Conservation (phyloP, 2,113 vertebrate species). For the Beaufortia kweichowensis region DNA sequence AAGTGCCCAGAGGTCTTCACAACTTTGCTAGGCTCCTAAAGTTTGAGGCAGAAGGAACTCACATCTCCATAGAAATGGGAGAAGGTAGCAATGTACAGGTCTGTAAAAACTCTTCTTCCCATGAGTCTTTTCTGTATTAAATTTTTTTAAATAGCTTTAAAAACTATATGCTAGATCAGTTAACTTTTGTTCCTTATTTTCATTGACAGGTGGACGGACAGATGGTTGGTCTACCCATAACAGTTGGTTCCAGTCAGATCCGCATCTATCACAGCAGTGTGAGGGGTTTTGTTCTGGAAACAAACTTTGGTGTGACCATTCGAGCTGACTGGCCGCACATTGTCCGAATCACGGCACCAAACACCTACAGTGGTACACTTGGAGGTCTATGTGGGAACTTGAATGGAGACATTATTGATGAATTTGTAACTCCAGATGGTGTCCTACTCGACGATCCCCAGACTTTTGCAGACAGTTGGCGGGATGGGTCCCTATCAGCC, state of each 20-base stretch:
- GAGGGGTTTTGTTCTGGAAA: constrained; percentile 57
- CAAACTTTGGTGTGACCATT: constrained; percentile 63
- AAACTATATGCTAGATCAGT: neutral
- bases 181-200: neutral
- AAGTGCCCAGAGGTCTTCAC: constrained; percentile 48
- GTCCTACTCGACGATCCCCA: constrained; percentile 51
- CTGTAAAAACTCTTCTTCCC: neutral
- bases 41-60: constrained; percentile 56
- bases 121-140: too few relatives aligned
- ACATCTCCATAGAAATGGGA: constrained; percentile 54
- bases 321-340: constrained; percentile 64
- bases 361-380: constrained; percentile 58
- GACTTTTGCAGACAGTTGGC: constrained; percentile 70
- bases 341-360: constrained; percentile 60
- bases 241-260: constrained; percentile 21
- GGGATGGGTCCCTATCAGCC: constrained; percentile 56
- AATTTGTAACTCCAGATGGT: constrained; percentile 61
- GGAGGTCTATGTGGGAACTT: constrained; percentile 68
- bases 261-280: constrained; percentile 61
- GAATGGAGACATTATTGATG: constrained; percentile 54
- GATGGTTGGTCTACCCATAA: constrained; percentile 57
- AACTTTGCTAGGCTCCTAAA: constrained; percentile 50
- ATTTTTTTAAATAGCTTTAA: neutral
- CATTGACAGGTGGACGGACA: constrained; percentile 62
- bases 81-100: constrained; percentile 52